Percentiles rank a stretch among this genome's conserved stretches.
Evolutionary conservation across 2,888 invertebrate species (phyloP).

Genomic region (Rhagium mordax): DNA sequence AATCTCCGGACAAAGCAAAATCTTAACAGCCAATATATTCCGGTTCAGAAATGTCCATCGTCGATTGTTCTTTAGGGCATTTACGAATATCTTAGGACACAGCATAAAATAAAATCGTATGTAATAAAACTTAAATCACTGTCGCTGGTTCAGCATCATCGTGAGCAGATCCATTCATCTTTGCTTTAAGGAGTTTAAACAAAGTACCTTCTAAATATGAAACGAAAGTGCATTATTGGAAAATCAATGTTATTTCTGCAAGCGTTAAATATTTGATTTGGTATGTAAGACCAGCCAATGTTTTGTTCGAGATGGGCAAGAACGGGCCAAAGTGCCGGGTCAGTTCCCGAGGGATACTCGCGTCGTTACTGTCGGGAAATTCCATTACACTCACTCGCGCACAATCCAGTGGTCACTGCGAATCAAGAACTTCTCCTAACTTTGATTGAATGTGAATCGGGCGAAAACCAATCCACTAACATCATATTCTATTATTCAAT

Average conservation of each 20-base stretch:
- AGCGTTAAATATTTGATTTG: slow-evolving; percentile 63
- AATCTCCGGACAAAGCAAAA: background rate
- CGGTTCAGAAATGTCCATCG: background rate
- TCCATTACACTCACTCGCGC: slow-evolving; percentile 64
- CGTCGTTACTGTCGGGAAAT: slow-evolving; percentile 64
- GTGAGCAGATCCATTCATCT: background rate
- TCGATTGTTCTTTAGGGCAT: background rate
- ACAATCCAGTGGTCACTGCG: slow-evolving; percentile 64
- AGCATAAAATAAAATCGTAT: slow-evolving; percentile 7
- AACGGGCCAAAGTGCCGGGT: slow-evolving; percentile 62
- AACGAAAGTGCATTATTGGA: slow-evolving; percentile 41
- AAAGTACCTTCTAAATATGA: slow-evolving; percentile 7
- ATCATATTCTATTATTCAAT: slow-evolving; percentile 60
- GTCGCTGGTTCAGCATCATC: background rate
- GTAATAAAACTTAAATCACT: slow-evolving; percentile 11
- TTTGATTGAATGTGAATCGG: slow-evolving; percentile 64
- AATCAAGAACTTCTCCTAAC: slow-evolving; percentile 63
- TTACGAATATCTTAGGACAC: background rate
- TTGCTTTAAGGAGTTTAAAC: background rate
- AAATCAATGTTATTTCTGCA: slow-evolving; percentile 49
- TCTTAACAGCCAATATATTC: background rate
- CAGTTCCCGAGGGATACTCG: slow-evolving; percentile 63
- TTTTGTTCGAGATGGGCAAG: slow-evolving; percentile 59
- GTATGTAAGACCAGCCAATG: slow-evolving; percentile 59
- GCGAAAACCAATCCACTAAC: slow-evolving; percentile 62